These are phyloP conservation scores for Polyergus mexicanus DNA, from an alignment of 1,140 invertebrate species.

Conservation along the genomic window DNA sequence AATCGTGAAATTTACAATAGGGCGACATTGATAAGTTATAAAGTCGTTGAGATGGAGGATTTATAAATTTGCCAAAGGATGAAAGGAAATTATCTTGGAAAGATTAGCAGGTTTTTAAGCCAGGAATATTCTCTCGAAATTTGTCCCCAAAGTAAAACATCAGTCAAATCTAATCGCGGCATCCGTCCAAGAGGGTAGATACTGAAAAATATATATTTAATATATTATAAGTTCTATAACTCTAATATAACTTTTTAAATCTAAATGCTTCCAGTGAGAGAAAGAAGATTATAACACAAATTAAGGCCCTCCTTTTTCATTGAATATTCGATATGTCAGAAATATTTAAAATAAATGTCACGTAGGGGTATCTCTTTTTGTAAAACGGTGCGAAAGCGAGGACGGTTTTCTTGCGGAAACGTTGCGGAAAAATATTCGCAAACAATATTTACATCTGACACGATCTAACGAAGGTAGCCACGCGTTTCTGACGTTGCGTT, in stretches of 20 bases:
- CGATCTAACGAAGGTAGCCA: neutral
- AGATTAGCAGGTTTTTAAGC: conserved; percentile 1
- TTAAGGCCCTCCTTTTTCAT: neutral
- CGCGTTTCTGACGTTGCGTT: conserved; percentile 16
- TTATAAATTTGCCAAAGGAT: neutral
- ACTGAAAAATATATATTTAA: neutral
- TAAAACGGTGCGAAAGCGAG: neutral
- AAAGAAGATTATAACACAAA: neutral
- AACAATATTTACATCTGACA: conserved; percentile 49
- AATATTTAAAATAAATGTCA: neutral
- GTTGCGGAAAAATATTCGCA: neutral
- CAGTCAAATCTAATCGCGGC: neutral
- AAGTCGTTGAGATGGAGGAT: neutral
- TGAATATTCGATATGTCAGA: neutral
- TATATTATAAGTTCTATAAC: neutral
- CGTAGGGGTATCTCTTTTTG: neutral
- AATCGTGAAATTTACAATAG: neutral
- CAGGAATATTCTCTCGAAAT: neutral
- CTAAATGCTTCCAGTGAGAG: neutral
- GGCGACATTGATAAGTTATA: neutral
- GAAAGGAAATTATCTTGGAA: neutral
- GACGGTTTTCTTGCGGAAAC: neutral
- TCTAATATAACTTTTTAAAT: neutral
- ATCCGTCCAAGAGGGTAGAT: neutral
- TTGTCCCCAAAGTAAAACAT: neutral